Base-by-base conservation (phyloP, 2,113 vertebrate genomes). In the Orientallactaga bullata region DNA sequence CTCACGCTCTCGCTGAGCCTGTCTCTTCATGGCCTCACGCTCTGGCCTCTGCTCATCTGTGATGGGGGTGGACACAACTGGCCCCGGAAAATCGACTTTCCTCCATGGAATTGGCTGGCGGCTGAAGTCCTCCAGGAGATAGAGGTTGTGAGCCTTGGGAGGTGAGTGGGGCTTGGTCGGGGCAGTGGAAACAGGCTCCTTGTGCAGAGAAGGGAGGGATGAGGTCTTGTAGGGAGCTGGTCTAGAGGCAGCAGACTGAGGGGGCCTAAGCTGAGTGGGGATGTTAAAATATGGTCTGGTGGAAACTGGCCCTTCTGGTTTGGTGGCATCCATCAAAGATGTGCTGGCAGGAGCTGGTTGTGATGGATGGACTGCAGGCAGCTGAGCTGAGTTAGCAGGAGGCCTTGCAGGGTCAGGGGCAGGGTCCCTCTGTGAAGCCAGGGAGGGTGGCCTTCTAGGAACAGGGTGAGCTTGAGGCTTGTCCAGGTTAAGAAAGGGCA, bases 41-140 rank as follows among this genome's bases (percentile, higher is more conserved):
- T 94, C 71, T 23, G 94, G 94, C 37, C 86, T 88, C 84, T 97
- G 96, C 32, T 95, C 76, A 1, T 73, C 0, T 3, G 91, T 81
- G 79, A 97, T 94, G 35, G 95, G 93, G 5, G 4, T 90, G 1
- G 97, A 97, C 66, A 95, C 66, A 0, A 96, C 82, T 18, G 94
- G 92, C 47, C 72, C 60, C 89, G 68, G 66, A 15, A 87, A 65
- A 23, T 1, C 47, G 0, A 23, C 5, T 30, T 63, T 18, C 17
- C 90, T 37, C 92, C 91, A 95, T 16, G 96, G 93, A n/a, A 80
- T 63, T 8, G 60, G 84, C 17, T 97, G 89, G 32, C 1, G 3
- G 55, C 55, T 0, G 39, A 94, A 96, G 72, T 94, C 96, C 76
- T 95, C 26, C 30, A 91, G 66, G 20, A 81, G 72, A 92, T n/a